A percentile compares a stretch with the other conserved stretches of the same genome.
Conservation (phyloP, 2,113 vertebrate genomes). For the Heliornis fulica region DNA sequence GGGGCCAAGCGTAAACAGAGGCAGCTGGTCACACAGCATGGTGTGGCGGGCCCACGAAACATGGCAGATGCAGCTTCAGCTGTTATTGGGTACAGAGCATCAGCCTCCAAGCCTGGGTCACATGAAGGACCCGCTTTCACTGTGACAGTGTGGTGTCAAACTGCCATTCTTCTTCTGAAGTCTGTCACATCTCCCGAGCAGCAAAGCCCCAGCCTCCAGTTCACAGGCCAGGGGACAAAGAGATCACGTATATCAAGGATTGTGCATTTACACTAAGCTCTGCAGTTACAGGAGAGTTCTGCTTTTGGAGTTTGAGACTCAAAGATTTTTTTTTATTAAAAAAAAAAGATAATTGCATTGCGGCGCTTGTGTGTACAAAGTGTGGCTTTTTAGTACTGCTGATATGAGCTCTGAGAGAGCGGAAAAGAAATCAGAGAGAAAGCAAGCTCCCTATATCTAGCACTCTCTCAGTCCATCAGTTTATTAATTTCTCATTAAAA, state of each 20-base stretch:
- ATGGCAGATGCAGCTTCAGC: slow-evolving; percentile 81
- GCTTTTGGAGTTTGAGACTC: neutral
- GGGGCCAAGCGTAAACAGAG: slow-evolving; percentile 73
- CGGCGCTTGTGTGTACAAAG: neutral
- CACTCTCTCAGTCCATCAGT: neutral
- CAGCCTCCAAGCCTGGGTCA: slow-evolving; percentile 76
- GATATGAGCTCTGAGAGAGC: neutral
- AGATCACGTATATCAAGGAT: neutral
- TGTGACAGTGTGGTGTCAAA: slow-evolving; percentile 79
- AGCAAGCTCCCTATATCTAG: accelerated
- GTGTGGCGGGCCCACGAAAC: slow-evolving; percentile 64
- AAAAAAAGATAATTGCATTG: neutral
- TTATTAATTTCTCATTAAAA: neutral
- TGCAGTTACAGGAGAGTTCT: neutral
- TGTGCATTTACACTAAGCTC: neutral
- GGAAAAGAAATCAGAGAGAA: neutral
- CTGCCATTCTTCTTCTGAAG: slow-evolving; percentile 75
- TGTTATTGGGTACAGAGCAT: slow-evolving; percentile 73
- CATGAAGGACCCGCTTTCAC: slow-evolving; percentile 65
- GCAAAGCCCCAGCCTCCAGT: slow-evolving; percentile 13
- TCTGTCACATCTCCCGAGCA: slow-evolving; percentile 28
- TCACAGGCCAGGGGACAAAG: slow-evolving; percentile 34
- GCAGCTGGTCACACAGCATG: slow-evolving; percentile 84
- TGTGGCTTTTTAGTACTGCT: neutral
- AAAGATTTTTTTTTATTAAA: neutral